Evolutionary conservation across 2,888 invertebrate genomes (phyloP), one percentile per base, ranked within the genome.

Genomic region (Mythimna ferrago): DNA sequence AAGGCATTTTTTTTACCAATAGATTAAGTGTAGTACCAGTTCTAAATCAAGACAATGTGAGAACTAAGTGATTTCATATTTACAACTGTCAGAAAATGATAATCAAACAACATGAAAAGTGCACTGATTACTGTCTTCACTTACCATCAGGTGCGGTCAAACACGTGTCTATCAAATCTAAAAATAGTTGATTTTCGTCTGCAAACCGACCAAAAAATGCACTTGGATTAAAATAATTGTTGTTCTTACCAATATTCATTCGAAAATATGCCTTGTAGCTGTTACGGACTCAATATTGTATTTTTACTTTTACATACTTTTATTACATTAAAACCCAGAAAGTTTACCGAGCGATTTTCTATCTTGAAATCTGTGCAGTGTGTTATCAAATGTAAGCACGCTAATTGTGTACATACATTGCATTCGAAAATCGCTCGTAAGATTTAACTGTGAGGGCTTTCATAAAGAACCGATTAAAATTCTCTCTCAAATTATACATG

Each of bases 91-190:
- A 58, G 26, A 58, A 54, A 63, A 77, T 60, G 53, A 77, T 61
- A 51, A 32, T 71, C 54, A 78, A 32, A 32, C 41, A 51, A 78
- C 78, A 32, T 56, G 53, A 2, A 61, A 51, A 73, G 41, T 78
- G 78, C 48, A 41, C 21, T 56, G 73, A 61, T n/a, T 14, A 14
- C 14, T 26, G 44, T 62, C 48, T 51, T 62, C 71, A 75, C 74
- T 75, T 78, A 75, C 74, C 74, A 78, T 61, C 78, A 2, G 74
- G 21, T 70, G 74, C 71, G 19, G 32, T 71, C 71, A 75, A 78
- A 56, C 71, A 61, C 71, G 78, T 56, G 71, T 75, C 78, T 75
- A 78, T 71, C 78, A 75, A 78, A 75, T 75, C 74, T 75, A 74
- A 71, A 78, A 75, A 75, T 56, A 75, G 78, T 54, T 65, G 65